These are phyloP conservation scores for Mesocricetus auratus DNA, from an alignment of 2,113 vertebrate species.

Conservation along the genomic window DNA sequence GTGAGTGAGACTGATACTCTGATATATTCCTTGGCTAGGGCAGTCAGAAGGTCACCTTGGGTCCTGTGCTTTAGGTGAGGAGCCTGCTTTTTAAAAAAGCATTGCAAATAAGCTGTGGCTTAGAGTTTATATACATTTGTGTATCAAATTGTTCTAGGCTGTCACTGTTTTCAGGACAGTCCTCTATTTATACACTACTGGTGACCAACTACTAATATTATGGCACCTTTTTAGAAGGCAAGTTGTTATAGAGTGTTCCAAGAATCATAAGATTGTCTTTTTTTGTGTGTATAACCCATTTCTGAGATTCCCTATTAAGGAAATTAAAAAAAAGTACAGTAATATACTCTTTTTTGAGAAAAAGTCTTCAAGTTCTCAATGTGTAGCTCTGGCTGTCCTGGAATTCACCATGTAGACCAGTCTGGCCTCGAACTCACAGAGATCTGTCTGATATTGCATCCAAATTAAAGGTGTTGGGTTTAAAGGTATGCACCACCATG, in stretches of 20 bases:
- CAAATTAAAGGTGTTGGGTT: background rate
- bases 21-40: background rate
- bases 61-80: background rate
- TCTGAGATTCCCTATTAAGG: background rate
- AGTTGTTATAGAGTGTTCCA: constrained; percentile 25
- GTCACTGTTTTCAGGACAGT: constrained; percentile 26
- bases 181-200: background rate
- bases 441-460: background rate
- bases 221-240: constrained; percentile 34
- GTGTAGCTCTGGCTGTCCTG: background rate
- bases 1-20: background rate
- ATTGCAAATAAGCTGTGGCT: background rate
- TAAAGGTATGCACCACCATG: background rate
- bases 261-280: background rate
- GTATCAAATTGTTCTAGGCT: background rate
- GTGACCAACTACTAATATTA: constrained; percentile 5
- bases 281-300: background rate
- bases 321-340: constrained; percentile 47
- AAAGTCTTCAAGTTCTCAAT: background rate
- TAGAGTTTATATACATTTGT: constrained; percentile 37
- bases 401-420: background rate
- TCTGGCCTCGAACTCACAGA: background rate
- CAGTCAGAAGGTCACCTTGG: background rate
- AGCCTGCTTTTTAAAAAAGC: constrained; percentile 22
- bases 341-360: background rate